Evolutionary conservation across 2,888 invertebrate genomes (phyloP), one percentile per base, ranked within the genome.

Genomic region (Antheraea yamamai): DNA sequence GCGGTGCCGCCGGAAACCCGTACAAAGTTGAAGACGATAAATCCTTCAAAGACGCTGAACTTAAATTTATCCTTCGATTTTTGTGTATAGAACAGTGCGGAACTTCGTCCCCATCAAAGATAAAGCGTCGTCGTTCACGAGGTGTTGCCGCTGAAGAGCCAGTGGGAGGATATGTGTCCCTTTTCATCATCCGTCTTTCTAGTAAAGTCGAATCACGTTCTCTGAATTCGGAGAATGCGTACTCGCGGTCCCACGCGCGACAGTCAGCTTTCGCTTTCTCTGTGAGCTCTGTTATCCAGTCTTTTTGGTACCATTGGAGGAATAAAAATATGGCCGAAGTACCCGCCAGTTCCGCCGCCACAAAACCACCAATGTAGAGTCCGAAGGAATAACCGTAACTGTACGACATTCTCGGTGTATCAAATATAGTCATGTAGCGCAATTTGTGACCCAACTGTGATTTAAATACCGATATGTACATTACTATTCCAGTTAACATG

Each of bases 391-490:
- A 98, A 73, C 98, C 98, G 89, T 98, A 98, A 84, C 96, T 96
- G 90, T 98, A 98, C 76, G 97, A 97, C 95, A 98, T 98, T 75
- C 97, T 95, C 1, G 98, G 97, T 66, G 97, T 97, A 86, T 97
- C 96, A 77, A 97, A 96, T 74, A 97, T 96, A 30, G 98, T 97
- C 87, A 97, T 96, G 77, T 98, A 97, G 78, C 97, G 96, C 77
- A 98, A 95, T 91, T 98, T 98, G 85, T 97, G 97, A 71, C 98
- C 98, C 72, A 98, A 96, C 96, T 98, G 98, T 16, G 98, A 97
- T 92, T 98, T 98, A 90, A 98, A 97, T 85, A 98, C 97, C 76
- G 98, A 98, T 95, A 98, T 98, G 96, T 98, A 98, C 96, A 98
- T 98, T 86, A 98, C 98, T 90, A 98, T 96, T 73, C 98, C 98